phyloP scores from a whole-genome alignment of 2,113 vertebrate species.

The Macrotis lagotis region DNA sequence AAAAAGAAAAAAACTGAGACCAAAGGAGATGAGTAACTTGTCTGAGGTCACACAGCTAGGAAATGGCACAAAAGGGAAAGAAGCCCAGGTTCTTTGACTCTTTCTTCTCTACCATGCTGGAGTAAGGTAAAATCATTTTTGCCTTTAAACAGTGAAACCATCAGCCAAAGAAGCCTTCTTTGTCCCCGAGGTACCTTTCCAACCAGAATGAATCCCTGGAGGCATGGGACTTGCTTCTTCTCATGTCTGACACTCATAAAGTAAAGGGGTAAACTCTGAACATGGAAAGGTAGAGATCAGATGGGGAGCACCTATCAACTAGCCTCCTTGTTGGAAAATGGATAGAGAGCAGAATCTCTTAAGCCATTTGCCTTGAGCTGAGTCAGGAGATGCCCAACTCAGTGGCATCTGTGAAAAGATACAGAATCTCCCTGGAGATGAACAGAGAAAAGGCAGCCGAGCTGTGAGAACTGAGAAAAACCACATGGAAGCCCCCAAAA shows the following conservation, averaged over 20 bases:
- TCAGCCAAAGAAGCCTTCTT: not conserved
- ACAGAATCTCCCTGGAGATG: not conserved
- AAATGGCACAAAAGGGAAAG: not conserved
- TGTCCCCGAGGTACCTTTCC: not conserved
- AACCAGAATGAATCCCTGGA: not conserved
- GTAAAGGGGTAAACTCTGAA: not conserved
- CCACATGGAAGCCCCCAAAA: not conserved
- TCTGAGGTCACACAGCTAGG: not conserved
- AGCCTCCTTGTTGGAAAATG: not conserved
- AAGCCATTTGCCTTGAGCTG: not conserved
- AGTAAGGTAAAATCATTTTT: not conserved
- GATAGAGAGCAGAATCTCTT: slow-evolving; percentile 2
- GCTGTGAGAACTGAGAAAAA: slow-evolving; percentile 37
- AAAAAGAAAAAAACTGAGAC: not conserved
- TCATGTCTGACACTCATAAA: not conserved
- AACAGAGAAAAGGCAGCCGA: slow-evolving; percentile 46
- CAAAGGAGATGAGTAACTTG: not conserved
- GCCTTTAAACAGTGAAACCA: not conserved
- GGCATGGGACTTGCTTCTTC: not conserved
- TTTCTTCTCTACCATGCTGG: not conserved
- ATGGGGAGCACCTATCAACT: not conserved
- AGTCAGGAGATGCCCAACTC: not conserved
- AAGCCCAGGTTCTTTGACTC: not conserved
- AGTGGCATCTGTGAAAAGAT: slow-evolving; percentile 8
- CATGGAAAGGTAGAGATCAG: not conserved